Conservation (phyloP, 2,113 vertebrate species). For the Apeltes quadracus region DNA sequence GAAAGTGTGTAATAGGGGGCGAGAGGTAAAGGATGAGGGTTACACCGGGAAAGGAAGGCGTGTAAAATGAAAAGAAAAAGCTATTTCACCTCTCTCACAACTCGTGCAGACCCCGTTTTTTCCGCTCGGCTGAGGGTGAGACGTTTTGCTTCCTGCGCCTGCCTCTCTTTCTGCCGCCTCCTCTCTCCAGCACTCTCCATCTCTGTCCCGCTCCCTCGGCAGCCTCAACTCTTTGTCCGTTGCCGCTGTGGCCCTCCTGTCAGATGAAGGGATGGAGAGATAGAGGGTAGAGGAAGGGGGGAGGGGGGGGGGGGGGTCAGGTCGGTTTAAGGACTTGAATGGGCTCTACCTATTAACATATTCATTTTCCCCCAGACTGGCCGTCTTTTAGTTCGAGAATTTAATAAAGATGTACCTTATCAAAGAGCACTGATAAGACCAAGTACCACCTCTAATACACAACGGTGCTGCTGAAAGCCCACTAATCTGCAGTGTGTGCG, state of each 20-base stretch:
- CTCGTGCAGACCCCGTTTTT: slow-evolving; percentile 71
- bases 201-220: slow-evolving; percentile 56
- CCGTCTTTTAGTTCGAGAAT: slow-evolving; percentile 91
- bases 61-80: slow-evolving; percentile 87
- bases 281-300: slow-evolving; percentile 50
- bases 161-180: slow-evolving; percentile 56
- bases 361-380: slow-evolving; percentile 86
- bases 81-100: slow-evolving; percentile 86
- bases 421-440: slow-evolving; percentile 91
- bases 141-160: slow-evolving; percentile 71
- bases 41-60: slow-evolving; percentile 74
- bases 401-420: slow-evolving; percentile 99
- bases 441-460: slow-evolving; percentile 90
- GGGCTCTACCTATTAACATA: slow-evolving; percentile 88
- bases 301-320: slow-evolving; percentile 68
- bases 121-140: slow-evolving; percentile 74
- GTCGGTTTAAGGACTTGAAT: slow-evolving; percentile 74
- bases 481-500: slow-evolving; percentile 81
- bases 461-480: slow-evolving; percentile 92
- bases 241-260: slow-evolving; percentile 58
- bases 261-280: slow-evolving; percentile 63
- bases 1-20: slow-evolving; percentile 73
- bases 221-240: slow-evolving; percentile 72
- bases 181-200: slow-evolving; percentile 53
- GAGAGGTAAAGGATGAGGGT: slow-evolving; percentile 79